These are phyloP conservation scores for Cyrtodaria siliqua DNA, from an alignment of 2,888 invertebrate species.

Conservation along the genomic window DNA sequence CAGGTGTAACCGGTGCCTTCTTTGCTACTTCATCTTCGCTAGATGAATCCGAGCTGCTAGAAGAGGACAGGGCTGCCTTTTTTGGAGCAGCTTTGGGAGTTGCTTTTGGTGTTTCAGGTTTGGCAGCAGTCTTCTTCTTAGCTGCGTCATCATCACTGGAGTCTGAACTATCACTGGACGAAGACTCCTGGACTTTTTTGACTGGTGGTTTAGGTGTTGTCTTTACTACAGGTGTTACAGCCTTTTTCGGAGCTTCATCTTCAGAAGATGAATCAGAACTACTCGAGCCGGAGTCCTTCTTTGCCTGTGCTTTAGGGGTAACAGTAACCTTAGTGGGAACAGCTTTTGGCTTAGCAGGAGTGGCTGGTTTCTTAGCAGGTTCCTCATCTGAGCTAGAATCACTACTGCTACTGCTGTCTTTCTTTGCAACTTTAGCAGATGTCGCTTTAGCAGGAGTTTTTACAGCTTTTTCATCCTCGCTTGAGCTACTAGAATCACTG, in stretches of 20 bases:
- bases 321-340: constrained; percentile 30
- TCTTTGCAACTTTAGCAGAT: constrained; percentile 26
- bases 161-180: constrained; percentile 38
- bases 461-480: constrained; percentile 53
- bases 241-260: constrained; percentile 23
- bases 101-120: constrained; percentile 16
- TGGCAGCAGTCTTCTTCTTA: constrained; percentile 16
- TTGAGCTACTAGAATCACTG: constrained; percentile 50
- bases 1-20: constrained; percentile 10
- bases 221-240: constrained; percentile 12
- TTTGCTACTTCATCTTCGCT: constrained; percentile 45
- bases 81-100: constrained; percentile 11
- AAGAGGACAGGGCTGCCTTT: constrained; percentile 14
- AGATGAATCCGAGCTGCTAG: constrained; percentile 39
- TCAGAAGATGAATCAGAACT: constrained; percentile 50
- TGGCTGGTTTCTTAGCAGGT: constrained; percentile 42
- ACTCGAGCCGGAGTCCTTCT: constrained; percentile 51
- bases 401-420: constrained; percentile 27
- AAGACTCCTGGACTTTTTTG: constrained; percentile 20
- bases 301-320: constrained; percentile 31
- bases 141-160: constrained; percentile 42
- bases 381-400: constrained; percentile 44
- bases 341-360: constrained; percentile 1
- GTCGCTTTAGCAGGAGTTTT: constrained; percentile 49
- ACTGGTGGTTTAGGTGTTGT: constrained; percentile 13